A percentile compares a stretch with the other conserved stretches of the same genome.
phyloP scores from a whole-genome alignment of 2,797 vertebrate genomes.

The Graptemys geographica region DNA sequence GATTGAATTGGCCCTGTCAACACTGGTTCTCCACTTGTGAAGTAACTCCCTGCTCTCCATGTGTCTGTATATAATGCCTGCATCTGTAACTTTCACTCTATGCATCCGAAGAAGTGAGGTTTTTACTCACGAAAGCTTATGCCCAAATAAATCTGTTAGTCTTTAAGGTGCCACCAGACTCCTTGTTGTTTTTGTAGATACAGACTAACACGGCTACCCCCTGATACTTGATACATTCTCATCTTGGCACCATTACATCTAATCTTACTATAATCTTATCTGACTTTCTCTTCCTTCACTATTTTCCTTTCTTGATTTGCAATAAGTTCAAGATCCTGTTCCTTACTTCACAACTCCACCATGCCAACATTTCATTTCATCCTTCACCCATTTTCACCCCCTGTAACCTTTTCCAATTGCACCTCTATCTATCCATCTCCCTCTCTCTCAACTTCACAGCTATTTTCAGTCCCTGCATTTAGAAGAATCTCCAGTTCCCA shows the following conservation, averaged over 20 bases:
- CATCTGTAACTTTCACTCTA: too few relatives aligned
- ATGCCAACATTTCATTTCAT: not conserved
- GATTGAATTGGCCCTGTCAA: too few relatives aligned
- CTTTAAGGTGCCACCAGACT: too few relatives aligned
- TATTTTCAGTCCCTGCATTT: not conserved
- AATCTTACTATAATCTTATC: not conserved
- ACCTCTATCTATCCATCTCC: not conserved
- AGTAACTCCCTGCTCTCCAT: too few relatives aligned
- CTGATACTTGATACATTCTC: too few relatives aligned
- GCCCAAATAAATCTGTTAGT: too few relatives aligned
- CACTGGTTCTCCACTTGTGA: too few relatives aligned
- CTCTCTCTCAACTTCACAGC: not conserved
- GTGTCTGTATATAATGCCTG: too few relatives aligned
- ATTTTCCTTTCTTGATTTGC: not conserved
- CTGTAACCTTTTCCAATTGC: not conserved
- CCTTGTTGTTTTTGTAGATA: too few relatives aligned
- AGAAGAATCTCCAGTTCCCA: rapidly evolving
- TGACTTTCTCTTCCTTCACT: not conserved
- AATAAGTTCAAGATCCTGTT: constrained; percentile 2
- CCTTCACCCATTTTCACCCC: not conserved
- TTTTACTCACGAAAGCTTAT: too few relatives aligned
- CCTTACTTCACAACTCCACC: not conserved
- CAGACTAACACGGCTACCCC: too few relatives aligned
- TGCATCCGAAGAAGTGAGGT: too few relatives aligned
- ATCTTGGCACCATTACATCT: not conserved